phyloP scores from a whole-genome alignment of 2,113 vertebrate genomes.

The Apaloderma vittatum region DNA sequence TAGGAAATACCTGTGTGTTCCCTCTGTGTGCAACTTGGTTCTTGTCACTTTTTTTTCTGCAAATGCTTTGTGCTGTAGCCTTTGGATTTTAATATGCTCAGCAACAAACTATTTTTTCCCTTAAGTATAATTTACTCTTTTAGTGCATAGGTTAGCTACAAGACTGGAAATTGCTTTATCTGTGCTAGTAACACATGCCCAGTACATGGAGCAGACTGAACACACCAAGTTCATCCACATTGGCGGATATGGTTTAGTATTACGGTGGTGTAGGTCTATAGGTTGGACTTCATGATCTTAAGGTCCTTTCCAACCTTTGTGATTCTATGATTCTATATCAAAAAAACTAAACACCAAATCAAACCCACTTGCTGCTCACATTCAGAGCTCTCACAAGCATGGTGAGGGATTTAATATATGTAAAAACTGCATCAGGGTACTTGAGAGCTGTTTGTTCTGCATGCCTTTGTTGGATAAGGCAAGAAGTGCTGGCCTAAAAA shows the following conservation, averaged over 20 bases:
- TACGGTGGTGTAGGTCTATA: no score
- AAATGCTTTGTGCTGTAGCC: not conserved
- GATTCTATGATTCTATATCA: no score
- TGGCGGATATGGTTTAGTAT: not conserved
- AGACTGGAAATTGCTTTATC: not conserved
- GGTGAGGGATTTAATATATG: not conserved
- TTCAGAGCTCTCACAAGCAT: not conserved
- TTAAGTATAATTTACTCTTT: not conserved
- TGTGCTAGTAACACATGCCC: not conserved
- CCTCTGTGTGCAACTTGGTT: not conserved
- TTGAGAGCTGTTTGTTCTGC: not conserved
- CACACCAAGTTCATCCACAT: not conserved
- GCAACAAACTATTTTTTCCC: not conserved
- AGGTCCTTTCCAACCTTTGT: no score
- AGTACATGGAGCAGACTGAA: not conserved
- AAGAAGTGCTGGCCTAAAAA: not conserved
- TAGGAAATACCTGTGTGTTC: not conserved
- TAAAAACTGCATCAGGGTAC: not conserved
- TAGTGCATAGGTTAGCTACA: fast-evolving
- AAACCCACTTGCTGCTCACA: not conserved
- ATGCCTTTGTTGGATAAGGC: not conserved
- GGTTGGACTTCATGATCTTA: no score
- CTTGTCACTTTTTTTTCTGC: not conserved
- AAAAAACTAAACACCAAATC: no score
- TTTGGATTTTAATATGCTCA: not conserved